These are phyloP conservation scores for Epizoanthus fatuus DNA, from an alignment of 92 coral and sea anemone genomes.

Conservation along the genomic window DNA sequence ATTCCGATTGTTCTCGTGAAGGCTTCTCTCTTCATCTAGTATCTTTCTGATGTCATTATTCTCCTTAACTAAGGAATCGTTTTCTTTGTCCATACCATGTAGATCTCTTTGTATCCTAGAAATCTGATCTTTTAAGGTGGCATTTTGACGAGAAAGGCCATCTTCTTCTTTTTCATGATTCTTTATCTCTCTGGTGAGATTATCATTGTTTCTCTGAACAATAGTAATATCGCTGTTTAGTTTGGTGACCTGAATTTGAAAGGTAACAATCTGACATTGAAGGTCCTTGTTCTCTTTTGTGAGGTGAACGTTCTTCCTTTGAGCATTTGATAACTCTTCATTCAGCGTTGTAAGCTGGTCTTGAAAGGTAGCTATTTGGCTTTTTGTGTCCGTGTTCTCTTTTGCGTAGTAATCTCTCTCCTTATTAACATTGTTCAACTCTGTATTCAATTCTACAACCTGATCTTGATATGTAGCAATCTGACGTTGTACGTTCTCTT, in stretches of 20 bases:
- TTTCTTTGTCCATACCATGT: neutral
- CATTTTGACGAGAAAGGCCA: neutral
- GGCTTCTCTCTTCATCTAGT: neutral
- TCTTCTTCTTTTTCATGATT: no score
- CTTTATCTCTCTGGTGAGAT: slow-evolving; percentile 26
- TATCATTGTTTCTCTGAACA: slow-evolving; percentile 44
- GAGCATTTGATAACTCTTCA: slow-evolving; percentile 22
- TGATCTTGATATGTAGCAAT: slow-evolving; percentile 38
- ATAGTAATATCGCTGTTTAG: slow-evolving; percentile 40
- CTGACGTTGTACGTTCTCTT: slow-evolving; percentile 48
- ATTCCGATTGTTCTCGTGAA: neutral
- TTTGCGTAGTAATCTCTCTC: neutral
- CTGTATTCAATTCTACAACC: slow-evolving; percentile 38
- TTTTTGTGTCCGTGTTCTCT: slow-evolving; percentile 34
- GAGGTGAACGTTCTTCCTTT: neutral
- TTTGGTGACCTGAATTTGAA: slow-evolving; percentile 32
- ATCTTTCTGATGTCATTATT: slow-evolving; percentile 1
- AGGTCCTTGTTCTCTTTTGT: slow-evolving; percentile 47
- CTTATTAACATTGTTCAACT: slow-evolving; percentile 13
- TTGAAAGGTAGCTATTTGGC: slow-evolving; percentile 35
- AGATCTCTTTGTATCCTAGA: slow-evolving; percentile 4
- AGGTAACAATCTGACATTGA: slow-evolving; percentile 39
- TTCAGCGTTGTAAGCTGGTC: slow-evolving; percentile 47
- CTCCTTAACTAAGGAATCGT: neutral
- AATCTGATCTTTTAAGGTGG: neutral